A percentile compares a stretch with the other conserved stretches of the same genome.
phyloP scores from a whole-genome alignment of 1,140 invertebrate genomes.

The Rhagoletis zephyria region DNA sequence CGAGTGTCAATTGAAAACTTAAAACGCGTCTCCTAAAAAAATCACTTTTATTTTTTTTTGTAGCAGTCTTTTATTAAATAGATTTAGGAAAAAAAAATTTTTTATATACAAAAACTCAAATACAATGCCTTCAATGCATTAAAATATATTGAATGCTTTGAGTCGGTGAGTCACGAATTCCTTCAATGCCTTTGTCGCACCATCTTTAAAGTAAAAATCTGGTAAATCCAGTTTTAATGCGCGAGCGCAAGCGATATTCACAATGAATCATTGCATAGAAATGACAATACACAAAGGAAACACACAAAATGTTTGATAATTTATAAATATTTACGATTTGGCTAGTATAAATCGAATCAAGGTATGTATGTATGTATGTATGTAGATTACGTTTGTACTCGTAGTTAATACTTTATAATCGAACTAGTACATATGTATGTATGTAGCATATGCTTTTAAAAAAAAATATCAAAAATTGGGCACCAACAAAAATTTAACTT shows the following conservation, averaged over 20 bases:
- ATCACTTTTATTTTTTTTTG: too few relatives aligned
- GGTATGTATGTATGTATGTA: too few relatives aligned
- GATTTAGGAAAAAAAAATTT: too few relatives aligned
- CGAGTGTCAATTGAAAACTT: too few relatives aligned
- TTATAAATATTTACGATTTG: background rate
- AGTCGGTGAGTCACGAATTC: conserved; percentile 4
- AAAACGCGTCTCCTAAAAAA: too few relatives aligned
- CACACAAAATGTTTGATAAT: background rate
- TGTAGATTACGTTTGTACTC: too few relatives aligned
- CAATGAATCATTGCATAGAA: background rate
- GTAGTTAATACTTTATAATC: too few relatives aligned
- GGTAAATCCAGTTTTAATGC: conserved; percentile 13
- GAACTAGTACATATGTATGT: too few relatives aligned
- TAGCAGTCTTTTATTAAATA: too few relatives aligned
- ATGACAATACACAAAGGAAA: too few relatives aligned
- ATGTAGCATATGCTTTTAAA: background rate
- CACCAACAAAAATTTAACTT: background rate
- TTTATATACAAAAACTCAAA: too few relatives aligned
- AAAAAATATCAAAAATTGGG: too few relatives aligned
- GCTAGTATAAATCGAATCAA: background rate
- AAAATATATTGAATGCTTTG: background rate
- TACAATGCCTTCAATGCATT: background rate
- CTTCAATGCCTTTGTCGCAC: background rate
- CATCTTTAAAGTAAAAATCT: conserved; percentile 11
- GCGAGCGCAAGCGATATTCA: background rate